Conservation (phyloP, 2,797 vertebrate species). For the Gobio occitaniae region DNA sequence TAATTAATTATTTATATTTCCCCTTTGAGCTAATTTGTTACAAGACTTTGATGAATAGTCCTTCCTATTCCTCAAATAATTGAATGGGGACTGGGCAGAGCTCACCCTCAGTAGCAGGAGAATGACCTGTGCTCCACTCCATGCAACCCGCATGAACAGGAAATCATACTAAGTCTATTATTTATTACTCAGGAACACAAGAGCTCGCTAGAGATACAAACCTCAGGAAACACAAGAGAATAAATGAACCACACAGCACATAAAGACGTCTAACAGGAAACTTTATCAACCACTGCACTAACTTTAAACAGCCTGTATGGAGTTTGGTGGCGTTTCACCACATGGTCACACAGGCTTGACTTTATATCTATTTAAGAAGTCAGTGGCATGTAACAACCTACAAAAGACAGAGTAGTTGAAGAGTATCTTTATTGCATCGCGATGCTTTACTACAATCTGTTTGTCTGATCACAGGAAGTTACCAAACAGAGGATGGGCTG, state of each 20-base stretch:
- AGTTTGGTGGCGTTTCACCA: not conserved
- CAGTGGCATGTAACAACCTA: not conserved
- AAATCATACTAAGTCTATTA: not conserved
- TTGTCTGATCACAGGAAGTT: conserved; percentile 22
- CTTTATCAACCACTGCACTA: not conserved
- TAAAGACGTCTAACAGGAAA: not conserved
- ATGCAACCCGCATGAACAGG: not conserved
- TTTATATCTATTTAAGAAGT: not conserved
- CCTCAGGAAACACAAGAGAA: not conserved
- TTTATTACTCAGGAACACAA: not conserved
- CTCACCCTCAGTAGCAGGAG: no score
- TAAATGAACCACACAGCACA: not conserved
- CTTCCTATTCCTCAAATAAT: no score
- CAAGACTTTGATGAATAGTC: no score
- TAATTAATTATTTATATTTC: no score
- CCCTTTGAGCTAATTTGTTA: no score
- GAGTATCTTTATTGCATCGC: not conserved
- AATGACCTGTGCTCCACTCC: no score
- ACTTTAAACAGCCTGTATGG: not conserved
- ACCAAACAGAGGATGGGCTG: not conserved
- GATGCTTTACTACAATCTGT: not conserved
- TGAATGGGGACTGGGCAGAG: no score
- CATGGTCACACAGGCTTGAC: not conserved
- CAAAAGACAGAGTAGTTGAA: not conserved
- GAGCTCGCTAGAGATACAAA: no score